These are phyloP conservation scores for Bufo bufo DNA, from an alignment of 2,113 vertebrate species.

Conservation along the genomic window DNA sequence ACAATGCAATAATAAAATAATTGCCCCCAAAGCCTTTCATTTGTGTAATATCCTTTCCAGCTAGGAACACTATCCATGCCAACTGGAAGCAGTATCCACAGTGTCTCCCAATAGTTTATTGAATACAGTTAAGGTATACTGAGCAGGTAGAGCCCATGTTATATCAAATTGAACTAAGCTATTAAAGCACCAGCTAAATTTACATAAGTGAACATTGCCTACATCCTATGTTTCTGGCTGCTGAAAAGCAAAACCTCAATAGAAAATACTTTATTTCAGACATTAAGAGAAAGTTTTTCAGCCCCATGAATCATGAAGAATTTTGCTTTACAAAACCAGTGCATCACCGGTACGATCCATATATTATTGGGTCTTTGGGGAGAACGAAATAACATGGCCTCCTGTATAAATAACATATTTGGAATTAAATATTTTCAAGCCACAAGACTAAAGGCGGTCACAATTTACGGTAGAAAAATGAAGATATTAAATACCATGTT, in stretches of 20 bases:
- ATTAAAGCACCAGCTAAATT: no score
- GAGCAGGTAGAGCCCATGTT: no score
- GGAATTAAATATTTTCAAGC: constrained; percentile 3
- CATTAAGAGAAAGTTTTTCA: neutral
- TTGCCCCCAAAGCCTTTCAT: no score
- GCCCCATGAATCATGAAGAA: neutral
- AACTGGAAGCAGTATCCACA: no score
- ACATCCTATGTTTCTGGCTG: no score
- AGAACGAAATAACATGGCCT: constrained; percentile 1
- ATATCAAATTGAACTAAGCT: no score
- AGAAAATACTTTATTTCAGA: neutral
- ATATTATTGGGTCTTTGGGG: neutral
- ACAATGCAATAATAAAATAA: no score
- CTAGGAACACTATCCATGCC: no score
- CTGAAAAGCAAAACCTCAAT: neutral
- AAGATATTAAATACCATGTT: constrained; percentile 10
- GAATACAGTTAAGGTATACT: no score
- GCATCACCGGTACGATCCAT: neutral
- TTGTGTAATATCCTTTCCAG: no score
- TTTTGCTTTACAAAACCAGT: neutral
- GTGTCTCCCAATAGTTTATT: no score
- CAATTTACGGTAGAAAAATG: constrained; percentile 4
- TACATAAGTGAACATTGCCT: no score
- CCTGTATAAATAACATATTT: constrained; percentile 19
- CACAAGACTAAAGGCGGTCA: neutral